phyloP scores from a whole-genome alignment of 2,113 vertebrate genomes.

The Arvicanthis niloticus region DNA sequence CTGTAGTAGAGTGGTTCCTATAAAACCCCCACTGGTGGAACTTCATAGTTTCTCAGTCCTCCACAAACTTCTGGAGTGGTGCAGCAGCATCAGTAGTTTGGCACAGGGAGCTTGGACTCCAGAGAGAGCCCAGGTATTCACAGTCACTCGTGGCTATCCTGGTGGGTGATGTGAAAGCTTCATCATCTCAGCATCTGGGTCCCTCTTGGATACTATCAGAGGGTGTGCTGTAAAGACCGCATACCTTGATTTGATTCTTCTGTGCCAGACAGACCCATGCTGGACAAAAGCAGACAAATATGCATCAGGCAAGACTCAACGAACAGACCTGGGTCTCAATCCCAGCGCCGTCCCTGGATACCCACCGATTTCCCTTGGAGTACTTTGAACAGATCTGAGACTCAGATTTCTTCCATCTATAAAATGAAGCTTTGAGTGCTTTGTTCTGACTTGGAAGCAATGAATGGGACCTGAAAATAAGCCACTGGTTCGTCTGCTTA shows the following conservation, averaged over 20 bases:
- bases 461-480: neutral
- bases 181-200: neutral
- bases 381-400: neutral
- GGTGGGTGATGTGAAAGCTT: neutral
- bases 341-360: neutral
- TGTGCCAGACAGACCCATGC: neutral
- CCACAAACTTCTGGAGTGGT: neutral
- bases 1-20: too few relatives aligned
- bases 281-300: neutral
- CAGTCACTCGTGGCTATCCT: neutral
- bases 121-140: neutral
- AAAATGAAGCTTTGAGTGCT: neutral
- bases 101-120: neutral
- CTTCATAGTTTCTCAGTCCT: neutral
- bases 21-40: neutral
- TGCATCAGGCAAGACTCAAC: neutral
- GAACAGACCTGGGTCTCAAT: neutral
- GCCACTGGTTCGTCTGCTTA: neutral
- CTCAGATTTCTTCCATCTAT: neutral
- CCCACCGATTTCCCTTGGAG: rapidly evolving
- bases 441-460: neutral
- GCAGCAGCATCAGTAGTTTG: rapidly evolving
- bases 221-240: neutral
- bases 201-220: neutral
- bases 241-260: neutral